These are phyloP conservation scores for Emberiza fucata DNA, from an alignment of 2,113 vertebrate genomes.

Conservation along the genomic window DNA sequence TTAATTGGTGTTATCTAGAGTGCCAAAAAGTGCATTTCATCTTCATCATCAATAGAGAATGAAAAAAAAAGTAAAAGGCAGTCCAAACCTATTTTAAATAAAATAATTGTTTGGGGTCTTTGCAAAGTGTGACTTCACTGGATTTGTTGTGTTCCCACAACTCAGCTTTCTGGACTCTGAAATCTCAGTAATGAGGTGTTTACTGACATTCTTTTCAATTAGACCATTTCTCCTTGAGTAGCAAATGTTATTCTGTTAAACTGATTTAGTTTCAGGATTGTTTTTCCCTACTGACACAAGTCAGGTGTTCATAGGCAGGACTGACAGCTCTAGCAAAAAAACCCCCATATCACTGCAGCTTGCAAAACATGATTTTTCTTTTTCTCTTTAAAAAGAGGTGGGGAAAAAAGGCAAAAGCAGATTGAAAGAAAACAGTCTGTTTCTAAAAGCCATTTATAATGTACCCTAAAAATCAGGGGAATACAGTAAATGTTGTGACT, in stretches of 20 bases:
- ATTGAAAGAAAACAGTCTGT: not conserved
- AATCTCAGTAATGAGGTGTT: constrained; percentile 15
- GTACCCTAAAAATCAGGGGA: not conserved
- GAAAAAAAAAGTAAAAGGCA: not conserved
- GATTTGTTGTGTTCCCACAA: not conserved
- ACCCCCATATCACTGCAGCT: not conserved
- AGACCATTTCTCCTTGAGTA: not conserved
- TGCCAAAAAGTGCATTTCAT: constrained; percentile 38
- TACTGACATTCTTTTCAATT: constrained; percentile 21
- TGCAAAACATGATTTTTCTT: not conserved
- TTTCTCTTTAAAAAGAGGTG: not conserved
- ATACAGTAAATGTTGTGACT: not conserved
- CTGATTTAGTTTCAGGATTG: not conserved
- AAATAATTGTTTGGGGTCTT: not conserved
- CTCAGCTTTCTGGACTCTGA: not conserved
- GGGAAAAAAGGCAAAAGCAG: not conserved
- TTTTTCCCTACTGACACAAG: not conserved
- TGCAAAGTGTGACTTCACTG: not conserved
- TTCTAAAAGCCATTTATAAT: not conserved
- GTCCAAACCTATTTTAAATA: not conserved
- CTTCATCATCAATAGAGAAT: constrained; percentile 25
- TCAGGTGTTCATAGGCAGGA: not conserved
- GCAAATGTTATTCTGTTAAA: not conserved
- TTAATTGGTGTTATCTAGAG: constrained; percentile 30
- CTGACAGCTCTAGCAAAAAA: not conserved